phyloP scores from a whole-genome alignment of 2,888 invertebrate species.

The Cepaea hortensis region DNA sequence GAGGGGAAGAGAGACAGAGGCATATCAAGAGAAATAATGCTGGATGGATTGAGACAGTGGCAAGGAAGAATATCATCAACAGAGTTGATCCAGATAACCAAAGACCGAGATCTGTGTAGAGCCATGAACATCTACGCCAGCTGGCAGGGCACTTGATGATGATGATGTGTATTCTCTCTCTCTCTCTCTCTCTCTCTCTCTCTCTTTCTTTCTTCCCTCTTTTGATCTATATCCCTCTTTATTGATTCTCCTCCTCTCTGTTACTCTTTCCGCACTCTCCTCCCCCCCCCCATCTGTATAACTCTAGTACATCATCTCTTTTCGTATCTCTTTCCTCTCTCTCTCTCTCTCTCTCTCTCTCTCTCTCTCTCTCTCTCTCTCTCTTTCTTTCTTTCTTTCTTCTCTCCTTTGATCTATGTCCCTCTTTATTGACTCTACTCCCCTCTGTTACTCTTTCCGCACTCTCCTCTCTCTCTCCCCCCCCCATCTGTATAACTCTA shows the following conservation, averaged over 20 bases:
- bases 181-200: not conserved
- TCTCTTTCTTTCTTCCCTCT: not conserved
- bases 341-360: not conserved
- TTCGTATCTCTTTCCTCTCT: not conserved
- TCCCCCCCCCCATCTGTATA: not conserved
- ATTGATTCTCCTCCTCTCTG: not conserved
- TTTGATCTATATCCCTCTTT: not conserved
- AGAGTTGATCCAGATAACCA: too few species aligned
- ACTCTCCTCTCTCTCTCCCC: not conserved
- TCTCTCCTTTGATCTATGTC: not conserved
- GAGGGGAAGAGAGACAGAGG: too few species aligned
- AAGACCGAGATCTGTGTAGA: too few species aligned
- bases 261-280: not conserved
- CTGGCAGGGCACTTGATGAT: too few species aligned
- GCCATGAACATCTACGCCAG: too few species aligned
- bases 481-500: not conserved
- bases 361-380: too few species aligned
- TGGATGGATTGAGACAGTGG: too few species aligned
- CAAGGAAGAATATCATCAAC: too few species aligned
- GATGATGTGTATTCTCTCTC: not conserved
- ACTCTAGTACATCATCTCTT: not conserved
- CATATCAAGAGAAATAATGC: too few species aligned
- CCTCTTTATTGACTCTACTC: not conserved
- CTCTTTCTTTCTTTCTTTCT: not conserved
- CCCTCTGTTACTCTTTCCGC: not conserved